A percentile compares a stretch with the other conserved stretches of the same genome.
These are phyloP conservation scores for Euproctis similis DNA, from an alignment of 2,888 invertebrate species.

Conservation along the genomic window DNA sequence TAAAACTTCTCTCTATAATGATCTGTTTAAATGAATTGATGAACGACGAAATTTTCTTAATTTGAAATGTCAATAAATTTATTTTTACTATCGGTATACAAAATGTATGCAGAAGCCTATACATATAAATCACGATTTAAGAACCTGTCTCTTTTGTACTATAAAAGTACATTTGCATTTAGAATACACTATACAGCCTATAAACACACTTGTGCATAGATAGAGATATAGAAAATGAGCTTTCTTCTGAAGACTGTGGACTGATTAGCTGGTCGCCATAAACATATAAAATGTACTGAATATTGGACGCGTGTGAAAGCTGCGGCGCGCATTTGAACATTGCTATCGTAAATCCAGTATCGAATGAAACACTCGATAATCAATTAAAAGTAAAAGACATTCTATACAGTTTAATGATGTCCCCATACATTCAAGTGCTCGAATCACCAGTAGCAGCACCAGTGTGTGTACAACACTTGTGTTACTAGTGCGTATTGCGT, in stretches of 20 bases:
- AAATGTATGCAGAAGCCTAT: neutral
- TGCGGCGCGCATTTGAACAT: constrained; percentile 20
- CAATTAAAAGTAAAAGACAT: constrained; percentile 59
- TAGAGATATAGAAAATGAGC: constrained; percentile 18
- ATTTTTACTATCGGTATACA: neutral
- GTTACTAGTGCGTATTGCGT: constrained; percentile 24
- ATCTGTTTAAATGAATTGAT: too few relatives aligned
- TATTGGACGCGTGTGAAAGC: constrained; percentile 62
- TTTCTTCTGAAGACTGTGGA: constrained; percentile 25
- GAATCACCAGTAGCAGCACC: constrained; percentile 16
- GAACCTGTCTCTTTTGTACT: neutral
- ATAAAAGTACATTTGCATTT: constrained; percentile 4
- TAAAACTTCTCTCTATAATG: too few relatives aligned
- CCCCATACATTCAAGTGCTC: constrained; percentile 32
- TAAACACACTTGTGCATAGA: constrained; percentile 15
- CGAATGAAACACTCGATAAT: constrained; percentile 60
- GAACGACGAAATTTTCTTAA: too few relatives aligned
- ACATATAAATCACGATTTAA: constrained; percentile 4
- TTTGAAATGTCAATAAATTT: constrained; percentile 1
- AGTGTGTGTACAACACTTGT: constrained; percentile 30
- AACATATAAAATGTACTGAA: constrained; percentile 43
- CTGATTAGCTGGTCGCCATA: constrained; percentile 34
- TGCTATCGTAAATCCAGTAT: too few relatives aligned
- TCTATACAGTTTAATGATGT: constrained; percentile 43
- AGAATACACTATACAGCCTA: constrained; percentile 12